These are phyloP conservation scores for Chaunax sp. DNA, from an alignment of 2,797 vertebrate genomes.

Conservation along the genomic window DNA sequence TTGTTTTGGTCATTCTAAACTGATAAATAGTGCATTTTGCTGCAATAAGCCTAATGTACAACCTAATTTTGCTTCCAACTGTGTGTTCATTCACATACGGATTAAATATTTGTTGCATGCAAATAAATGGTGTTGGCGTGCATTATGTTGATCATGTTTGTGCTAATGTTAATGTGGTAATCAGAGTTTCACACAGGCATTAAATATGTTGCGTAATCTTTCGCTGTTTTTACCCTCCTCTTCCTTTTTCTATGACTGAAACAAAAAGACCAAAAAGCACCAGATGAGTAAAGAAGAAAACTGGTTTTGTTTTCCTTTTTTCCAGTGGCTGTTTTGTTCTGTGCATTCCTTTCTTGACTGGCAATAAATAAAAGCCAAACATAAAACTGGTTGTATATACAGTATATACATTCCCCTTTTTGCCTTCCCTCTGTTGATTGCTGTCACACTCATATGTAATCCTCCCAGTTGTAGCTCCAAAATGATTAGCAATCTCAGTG, in stretches of 20 bases:
- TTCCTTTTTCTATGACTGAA: constrained; percentile 2
- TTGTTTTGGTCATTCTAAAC: too few species aligned
- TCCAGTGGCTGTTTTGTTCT: background rate
- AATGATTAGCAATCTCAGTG: constrained; percentile 44
- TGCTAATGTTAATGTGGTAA: constrained; percentile 35
- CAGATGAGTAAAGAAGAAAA: background rate
- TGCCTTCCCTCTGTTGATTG: constrained; percentile 7
- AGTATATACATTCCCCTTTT: background rate
- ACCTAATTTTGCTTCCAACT: constrained; percentile 11
- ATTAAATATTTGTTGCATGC: constrained; percentile 30
- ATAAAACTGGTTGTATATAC: background rate
- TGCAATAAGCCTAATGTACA: too few species aligned
- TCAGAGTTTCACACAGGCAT: constrained; percentile 37
- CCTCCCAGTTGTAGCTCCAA: constrained; percentile 37
- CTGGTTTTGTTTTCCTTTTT: too few species aligned
- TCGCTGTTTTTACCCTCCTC: background rate
- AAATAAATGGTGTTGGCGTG: constrained; percentile 32
- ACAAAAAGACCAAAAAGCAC: constrained; percentile 9
- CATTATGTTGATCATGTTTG: constrained; percentile 43
- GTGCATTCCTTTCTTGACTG: constrained; percentile 3
- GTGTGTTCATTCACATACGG: constrained; percentile 38
- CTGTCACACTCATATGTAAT: constrained; percentile 11
- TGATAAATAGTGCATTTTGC: too few species aligned
- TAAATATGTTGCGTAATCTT: constrained; percentile 9
- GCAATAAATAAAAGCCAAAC: constrained; percentile 18